These are phyloP conservation scores for Pseudanteris insignis DNA, from an alignment of 2,888 invertebrate genomes.

Conservation along the genomic window DNA sequence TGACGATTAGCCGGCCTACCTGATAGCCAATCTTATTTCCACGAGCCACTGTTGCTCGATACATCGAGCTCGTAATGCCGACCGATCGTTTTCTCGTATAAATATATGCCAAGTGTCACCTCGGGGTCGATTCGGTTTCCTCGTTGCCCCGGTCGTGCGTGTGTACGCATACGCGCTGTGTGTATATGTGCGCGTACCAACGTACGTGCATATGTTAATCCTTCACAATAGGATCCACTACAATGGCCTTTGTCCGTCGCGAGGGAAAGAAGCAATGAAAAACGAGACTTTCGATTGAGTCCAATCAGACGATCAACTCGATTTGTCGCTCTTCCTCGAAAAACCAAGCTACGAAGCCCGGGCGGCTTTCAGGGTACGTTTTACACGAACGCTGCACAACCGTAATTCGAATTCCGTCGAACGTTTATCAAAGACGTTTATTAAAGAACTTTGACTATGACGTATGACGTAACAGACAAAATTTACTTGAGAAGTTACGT, in stretches of 20 bases:
- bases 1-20: constrained; percentile 4
- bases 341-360: too few species aligned
- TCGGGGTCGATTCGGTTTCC: constrained; percentile 59
- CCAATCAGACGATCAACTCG: constrained; percentile 42
- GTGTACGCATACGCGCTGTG: constrained; percentile 29
- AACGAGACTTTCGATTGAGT: constrained; percentile 50
- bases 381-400: neutral
- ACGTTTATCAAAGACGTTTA: neutral
- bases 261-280: constrained; percentile 58
- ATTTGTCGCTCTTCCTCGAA: constrained; percentile 31
- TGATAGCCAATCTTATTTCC: constrained; percentile 40
- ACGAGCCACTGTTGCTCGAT: constrained; percentile 38
- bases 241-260: constrained; percentile 60
- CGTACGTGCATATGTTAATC: constrained; percentile 58
- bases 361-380: constrained; percentile 11
- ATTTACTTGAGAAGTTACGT: too few species aligned
- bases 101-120: constrained; percentile 59
- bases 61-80: constrained; percentile 47
- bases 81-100: constrained; percentile 60
- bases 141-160: constrained; percentile 47
- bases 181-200: constrained; percentile 21
- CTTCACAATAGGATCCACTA: constrained; percentile 59
- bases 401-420: constrained; percentile 16
- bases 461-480: too few species aligned
- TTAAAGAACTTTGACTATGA: too few species aligned